Evolutionary conservation across 2,113 vertebrate genomes (phyloP).

Genomic region (Promerops cafer): DNA sequence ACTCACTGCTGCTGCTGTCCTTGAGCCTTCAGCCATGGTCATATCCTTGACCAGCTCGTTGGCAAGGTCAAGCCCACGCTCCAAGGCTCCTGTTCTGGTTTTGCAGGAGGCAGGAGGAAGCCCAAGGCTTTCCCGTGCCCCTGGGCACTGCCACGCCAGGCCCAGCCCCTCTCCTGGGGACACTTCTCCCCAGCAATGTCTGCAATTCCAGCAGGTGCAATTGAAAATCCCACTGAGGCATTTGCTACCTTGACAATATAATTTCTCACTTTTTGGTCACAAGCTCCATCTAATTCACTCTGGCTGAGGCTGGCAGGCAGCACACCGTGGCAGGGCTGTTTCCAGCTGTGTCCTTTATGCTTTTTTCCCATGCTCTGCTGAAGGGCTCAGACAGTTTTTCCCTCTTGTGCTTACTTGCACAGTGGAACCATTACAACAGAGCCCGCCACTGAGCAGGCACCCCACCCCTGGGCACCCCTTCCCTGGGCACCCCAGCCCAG

Average conservation of each 20-base stretch:
- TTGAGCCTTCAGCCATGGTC: background rate
- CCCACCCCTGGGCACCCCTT: background rate
- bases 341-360: background rate
- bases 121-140: background rate
- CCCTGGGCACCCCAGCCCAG: background rate
- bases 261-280: constrained; percentile 47
- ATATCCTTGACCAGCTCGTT: background rate
- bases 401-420: background rate
- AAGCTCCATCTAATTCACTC: background rate
- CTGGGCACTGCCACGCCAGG: background rate
- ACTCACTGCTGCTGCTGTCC: background rate
- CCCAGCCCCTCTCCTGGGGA: background rate
- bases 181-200: background rate
- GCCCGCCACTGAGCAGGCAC: background rate
- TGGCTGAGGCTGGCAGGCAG: background rate
- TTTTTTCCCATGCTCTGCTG: background rate
- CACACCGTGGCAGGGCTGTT: background rate
- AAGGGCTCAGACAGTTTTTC: background rate
- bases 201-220: constrained; percentile 1
- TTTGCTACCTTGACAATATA: constrained; percentile 19
- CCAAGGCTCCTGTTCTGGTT: background rate
- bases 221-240: constrained; percentile 34
- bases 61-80: background rate
- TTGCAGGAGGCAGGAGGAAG: background rate
- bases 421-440: background rate